Percentiles rank a stretch among this genome's conserved stretches.
phyloP scores from a whole-genome alignment of 2,888 invertebrate species.

The Melieria crassipennis region DNA sequence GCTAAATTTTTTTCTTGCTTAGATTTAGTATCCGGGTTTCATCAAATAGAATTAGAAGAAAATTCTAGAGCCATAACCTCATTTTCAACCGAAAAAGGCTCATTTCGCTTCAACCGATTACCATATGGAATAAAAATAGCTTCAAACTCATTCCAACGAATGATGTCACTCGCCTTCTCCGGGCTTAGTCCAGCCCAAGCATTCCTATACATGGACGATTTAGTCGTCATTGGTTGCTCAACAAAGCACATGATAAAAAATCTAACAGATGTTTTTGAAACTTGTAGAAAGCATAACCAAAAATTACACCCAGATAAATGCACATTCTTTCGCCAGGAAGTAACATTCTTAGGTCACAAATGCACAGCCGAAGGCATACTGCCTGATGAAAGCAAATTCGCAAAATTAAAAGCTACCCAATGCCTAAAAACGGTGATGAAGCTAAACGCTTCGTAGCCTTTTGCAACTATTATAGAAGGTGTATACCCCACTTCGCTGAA shows the following conservation, averaged over 20 bases:
- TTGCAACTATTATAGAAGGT: conserved; percentile 12
- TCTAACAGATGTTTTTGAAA: conserved; percentile 21
- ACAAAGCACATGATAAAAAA: conserved; percentile 35
- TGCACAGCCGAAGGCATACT: conserved; percentile 33
- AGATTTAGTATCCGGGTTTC: conserved; percentile 29
- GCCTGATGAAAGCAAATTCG: conserved; percentile 31
- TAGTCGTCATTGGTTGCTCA: conserved; percentile 42
- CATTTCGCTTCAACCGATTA: conserved; percentile 42
- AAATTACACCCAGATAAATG: conserved; percentile 43
- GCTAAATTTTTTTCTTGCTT: conserved; percentile 34
- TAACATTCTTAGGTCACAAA: conserved; percentile 39
- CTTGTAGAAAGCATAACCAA: conserved; percentile 27
- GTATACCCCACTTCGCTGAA: conserved; percentile 30
- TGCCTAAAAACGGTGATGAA: neutral
- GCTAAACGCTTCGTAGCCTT: no score
- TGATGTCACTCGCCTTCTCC: conserved; percentile 47
- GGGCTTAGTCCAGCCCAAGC: conserved; percentile 39
- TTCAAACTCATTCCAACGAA: conserved; percentile 45
- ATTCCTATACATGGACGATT: conserved; percentile 47
- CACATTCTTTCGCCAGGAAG: conserved; percentile 40
- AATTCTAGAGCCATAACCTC: neutral
- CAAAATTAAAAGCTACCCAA: conserved; percentile 29
- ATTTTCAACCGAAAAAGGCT: neutral
- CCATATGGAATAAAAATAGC: conserved; percentile 44
- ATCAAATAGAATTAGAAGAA: conserved; percentile 30